Evolutionary conservation across 2,888 invertebrate genomes (phyloP), one percentile per base, ranked within the genome.

Genomic region (Pasiphila rectangulata): DNA sequence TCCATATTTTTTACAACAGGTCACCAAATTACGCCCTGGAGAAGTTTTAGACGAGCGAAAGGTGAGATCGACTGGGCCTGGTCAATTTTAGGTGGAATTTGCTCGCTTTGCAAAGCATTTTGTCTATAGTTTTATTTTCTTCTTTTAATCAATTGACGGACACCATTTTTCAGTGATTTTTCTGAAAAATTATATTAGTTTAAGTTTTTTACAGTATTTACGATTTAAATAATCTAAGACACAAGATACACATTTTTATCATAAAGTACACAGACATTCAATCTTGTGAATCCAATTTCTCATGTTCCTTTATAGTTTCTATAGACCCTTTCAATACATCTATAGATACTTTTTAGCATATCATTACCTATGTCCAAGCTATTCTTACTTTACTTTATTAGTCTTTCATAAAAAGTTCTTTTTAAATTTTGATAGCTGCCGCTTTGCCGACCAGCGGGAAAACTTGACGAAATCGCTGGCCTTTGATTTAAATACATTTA

Each of bases 11-110:
- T 83, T 80, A 84, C 76, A 83, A 85, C 89, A 89, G 95, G 94
- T 94, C 90, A 95, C 93, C 89, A 95, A 96, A 93, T 95, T 96
- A 89, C 95, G 96, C 75, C 96, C 96, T 72, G 96, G 96, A 86
- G 96, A 96, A 93, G 94, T 97, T 86, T 88, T 95, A 91, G 95
- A 95, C 90, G 96, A 96, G 85, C 95, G 94, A 92, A 95, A 96
- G 96, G 96, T 97, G 95, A 95, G 87, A 85, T 79, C 75, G 75
- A 78, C 77, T 83, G 84, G 83, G 76, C 83, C 85, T 84, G 83
- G 80, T 78, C 81, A 73, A 69, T 79, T 79, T 79, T 84, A 85
- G 85, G 83, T 82, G 84, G 85, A 82, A 79, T 79, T 83, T 86
- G 81, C 82, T 85, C 81, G 87, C 87, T 88, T 80, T 82, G 85